Evolutionary conservation across 2,888 invertebrate genomes (phyloP).

Genomic region (Amiota communis): DNA sequence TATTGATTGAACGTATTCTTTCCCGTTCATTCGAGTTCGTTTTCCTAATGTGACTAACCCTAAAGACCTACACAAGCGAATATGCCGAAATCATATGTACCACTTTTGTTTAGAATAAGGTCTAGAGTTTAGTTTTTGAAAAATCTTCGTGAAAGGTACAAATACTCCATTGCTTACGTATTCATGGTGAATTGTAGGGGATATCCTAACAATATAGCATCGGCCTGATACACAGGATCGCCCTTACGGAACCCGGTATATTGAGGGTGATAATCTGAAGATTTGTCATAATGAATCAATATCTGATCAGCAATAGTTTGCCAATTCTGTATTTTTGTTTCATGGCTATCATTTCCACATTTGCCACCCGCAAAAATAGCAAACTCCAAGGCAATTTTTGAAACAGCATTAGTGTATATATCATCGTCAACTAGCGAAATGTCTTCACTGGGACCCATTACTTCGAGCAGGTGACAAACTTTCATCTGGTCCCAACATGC

Average conservation of each 20-base stretch:
- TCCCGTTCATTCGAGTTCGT: too few species aligned
- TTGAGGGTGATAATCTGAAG: conserved; percentile 77
- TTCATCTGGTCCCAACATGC: conserved; percentile 73
- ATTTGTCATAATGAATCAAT: conserved; percentile 74
- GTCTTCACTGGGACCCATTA: conserved; percentile 80
- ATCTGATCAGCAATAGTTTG: conserved; percentile 75
- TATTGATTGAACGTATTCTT: too few species aligned
- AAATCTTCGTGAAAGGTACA: background rate
- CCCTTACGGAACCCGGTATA: conserved; percentile 74
- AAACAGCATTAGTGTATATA: conserved; percentile 77
- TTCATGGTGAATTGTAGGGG: conserved; percentile 76
- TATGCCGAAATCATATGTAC: background rate
- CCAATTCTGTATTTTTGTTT: conserved; percentile 51
- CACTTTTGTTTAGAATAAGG: too few species aligned
- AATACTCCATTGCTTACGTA: conserved; percentile 63
- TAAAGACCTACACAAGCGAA: too few species aligned
- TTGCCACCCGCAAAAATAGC: conserved; percentile 74
- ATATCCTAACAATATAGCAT: conserved; percentile 76
- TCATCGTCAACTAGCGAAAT: conserved; percentile 77
- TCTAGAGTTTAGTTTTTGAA: too few species aligned
- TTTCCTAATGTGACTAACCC: too few species aligned
- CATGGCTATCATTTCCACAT: conserved; percentile 41
- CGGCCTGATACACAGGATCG: conserved; percentile 77
- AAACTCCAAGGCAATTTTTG: conserved; percentile 76
- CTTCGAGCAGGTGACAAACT: conserved; percentile 72